These are phyloP conservation scores for Passer montanus DNA, from an alignment of 2,113 vertebrate species.

Conservation along the genomic window DNA sequence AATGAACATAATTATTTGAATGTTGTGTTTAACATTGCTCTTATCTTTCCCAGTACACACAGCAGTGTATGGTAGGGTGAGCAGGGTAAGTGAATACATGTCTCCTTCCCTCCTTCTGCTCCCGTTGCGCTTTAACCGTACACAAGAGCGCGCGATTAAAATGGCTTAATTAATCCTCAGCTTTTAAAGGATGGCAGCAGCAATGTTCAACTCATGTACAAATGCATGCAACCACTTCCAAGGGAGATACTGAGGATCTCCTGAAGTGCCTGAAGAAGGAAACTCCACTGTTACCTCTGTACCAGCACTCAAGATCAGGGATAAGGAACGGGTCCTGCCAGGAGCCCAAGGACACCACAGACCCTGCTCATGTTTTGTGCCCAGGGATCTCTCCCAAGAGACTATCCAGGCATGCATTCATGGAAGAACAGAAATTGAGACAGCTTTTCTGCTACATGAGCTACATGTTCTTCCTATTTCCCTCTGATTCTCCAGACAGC, in stretches of 20 bases:
- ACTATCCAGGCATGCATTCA: neutral
- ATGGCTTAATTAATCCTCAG: constrained; percentile 3
- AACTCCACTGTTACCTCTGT: neutral
- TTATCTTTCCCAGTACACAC: neutral
- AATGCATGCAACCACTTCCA: neutral
- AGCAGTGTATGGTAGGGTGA: neutral
- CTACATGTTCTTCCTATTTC: neutral
- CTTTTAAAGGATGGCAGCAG: neutral
- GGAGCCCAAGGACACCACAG: neutral
- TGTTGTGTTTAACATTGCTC: neutral
- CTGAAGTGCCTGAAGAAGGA: neutral
- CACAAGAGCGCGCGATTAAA: neutral
- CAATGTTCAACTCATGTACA: neutral
- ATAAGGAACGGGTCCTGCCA: neutral
- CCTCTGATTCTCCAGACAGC: neutral
- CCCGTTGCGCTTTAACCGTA: neutral
- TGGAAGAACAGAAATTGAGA: neutral
- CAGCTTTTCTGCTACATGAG: neutral
- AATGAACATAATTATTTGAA: neutral
- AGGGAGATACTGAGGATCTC: neutral
- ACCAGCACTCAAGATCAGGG: fast-evolving
- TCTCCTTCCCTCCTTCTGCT: neutral
- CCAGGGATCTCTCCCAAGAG: neutral
- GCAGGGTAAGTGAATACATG: neutral
- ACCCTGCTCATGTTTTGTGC: fast-evolving